phyloP scores from a whole-genome alignment of 2,113 vertebrate species.

The Dicentrarchus labrax region DNA sequence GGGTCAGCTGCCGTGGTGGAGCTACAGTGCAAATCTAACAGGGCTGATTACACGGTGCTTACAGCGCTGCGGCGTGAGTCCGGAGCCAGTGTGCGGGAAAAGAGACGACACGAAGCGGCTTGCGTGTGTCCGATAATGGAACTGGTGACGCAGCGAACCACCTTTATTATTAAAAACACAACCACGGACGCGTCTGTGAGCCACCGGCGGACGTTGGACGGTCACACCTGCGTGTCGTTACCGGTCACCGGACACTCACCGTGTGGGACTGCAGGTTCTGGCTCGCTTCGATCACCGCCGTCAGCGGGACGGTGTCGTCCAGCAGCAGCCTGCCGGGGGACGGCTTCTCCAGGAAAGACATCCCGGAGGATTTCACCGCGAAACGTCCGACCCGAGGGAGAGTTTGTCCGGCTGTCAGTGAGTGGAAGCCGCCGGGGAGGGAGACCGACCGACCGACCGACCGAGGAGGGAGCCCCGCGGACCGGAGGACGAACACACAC shows the following conservation, averaged over 20 bases:
- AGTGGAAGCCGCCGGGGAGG: background rate
- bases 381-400: background rate
- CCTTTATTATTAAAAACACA: background rate
- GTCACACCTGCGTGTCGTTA: background rate
- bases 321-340: conserved; percentile 87
- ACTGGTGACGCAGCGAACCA: conserved; percentile 31
- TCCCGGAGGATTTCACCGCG: conserved; percentile 58
- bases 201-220: accelerated
- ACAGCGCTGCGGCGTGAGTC: too few species aligned
- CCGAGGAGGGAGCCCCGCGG: background rate
- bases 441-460: too few species aligned
- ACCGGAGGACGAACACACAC: background rate
- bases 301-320: conserved; percentile 93
- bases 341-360: conserved; percentile 93
- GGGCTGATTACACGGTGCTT: too few species aligned
- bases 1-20: too few species aligned
- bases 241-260: too few species aligned
- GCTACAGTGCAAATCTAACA: too few species aligned
- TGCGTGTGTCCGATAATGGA: conserved; percentile 60
- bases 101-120: accelerated
- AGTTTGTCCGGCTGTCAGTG: conserved; percentile 30
- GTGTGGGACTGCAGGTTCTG: conserved; percentile 95
- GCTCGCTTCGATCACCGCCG: conserved; percentile 92
- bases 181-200: too few species aligned
- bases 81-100: too few species aligned